Conservation (phyloP, 2,113 vertebrate genomes). For the Elephantulus edwardii region DNA sequence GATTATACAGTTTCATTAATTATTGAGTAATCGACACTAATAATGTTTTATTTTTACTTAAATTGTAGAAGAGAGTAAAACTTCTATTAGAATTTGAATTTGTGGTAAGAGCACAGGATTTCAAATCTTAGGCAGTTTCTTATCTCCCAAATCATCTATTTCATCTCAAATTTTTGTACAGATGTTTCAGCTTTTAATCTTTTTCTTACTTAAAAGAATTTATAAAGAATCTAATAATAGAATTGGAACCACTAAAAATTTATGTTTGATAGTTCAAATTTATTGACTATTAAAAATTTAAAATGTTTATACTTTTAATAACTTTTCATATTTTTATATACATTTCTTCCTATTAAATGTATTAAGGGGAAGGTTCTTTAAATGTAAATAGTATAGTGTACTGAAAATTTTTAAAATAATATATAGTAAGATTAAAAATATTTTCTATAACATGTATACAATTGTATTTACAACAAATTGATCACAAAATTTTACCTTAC, state of each 20-base stretch:
- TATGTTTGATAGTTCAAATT: slow-evolving; percentile 35
- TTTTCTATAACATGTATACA: slow-evolving; percentile 18
- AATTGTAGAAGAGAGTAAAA: background rate
- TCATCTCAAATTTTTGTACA: slow-evolving; percentile 21
- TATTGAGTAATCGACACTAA: slow-evolving; percentile 1
- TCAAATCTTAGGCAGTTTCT: slow-evolving; percentile 32
- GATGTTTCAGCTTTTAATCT: slow-evolving; percentile 9
- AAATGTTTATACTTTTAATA: slow-evolving; percentile 44
- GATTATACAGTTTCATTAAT: background rate
- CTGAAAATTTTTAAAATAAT: slow-evolving; percentile 34
- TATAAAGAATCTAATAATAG: slow-evolving; percentile 38
- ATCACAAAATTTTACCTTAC: slow-evolving; percentile 53
- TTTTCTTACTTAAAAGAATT: background rate
- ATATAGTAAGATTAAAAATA: slow-evolving; percentile 36
- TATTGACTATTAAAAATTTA: background rate
- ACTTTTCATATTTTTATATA: slow-evolving; percentile 31
- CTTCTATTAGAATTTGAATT: slow-evolving; percentile 15
- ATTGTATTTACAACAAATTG: slow-evolving; percentile 50
- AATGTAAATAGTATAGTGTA: slow-evolving; percentile 52
- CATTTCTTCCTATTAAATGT: slow-evolving; percentile 56
- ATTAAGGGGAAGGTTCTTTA: background rate
- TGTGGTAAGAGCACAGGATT: background rate
- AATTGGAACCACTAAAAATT: background rate
- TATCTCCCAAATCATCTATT: background rate
- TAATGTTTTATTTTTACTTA: slow-evolving; percentile 35